Evolutionary conservation across 2,888 invertebrate genomes (phyloP).

Genomic region (Drosophila paranaensis): DNA sequence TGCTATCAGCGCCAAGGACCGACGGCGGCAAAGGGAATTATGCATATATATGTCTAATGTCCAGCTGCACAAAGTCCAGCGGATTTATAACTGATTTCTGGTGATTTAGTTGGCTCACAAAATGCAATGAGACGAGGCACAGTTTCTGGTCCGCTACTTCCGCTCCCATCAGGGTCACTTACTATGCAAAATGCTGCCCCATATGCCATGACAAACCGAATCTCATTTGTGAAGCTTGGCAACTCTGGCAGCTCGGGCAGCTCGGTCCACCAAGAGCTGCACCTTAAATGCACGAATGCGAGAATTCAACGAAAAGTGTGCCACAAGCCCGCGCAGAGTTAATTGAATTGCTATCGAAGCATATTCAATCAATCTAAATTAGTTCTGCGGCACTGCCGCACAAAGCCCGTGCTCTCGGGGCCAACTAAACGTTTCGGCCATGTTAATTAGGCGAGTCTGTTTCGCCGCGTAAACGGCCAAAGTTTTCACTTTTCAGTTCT

Average conservation of each 20-base stretch:
- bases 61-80: constrained; percentile 54
- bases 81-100: constrained; percentile 80
- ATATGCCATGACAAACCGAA: constrained; percentile 51
- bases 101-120: constrained; percentile 73
- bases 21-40: constrained; percentile 77
- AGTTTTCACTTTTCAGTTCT: constrained; percentile 43
- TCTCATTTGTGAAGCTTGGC: constrained; percentile 58
- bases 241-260: constrained; percentile 14
- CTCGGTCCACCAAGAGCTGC: constrained; percentile 8
- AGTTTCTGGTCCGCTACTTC: constrained; percentile 13
- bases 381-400: constrained; percentile 61
- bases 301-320: constrained; percentile 35
- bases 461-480: constrained; percentile 47
- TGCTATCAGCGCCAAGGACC: constrained; percentile 55
- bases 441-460: constrained; percentile 70
- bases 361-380: constrained; percentile 81
- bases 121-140: constrained; percentile 65
- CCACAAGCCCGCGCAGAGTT: constrained; percentile 66
- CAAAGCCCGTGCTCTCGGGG: constrained; percentile 53
- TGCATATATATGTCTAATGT: constrained; percentile 79
- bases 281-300: constrained; percentile 48
- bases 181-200: constrained; percentile 63
- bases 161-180: constrained; percentile 38
- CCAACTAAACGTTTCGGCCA: constrained; percentile 41
- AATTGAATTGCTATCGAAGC: constrained; percentile 80